Conservation (phyloP, 2,888 invertebrate genomes). For the Desoria tigrina region DNA sequence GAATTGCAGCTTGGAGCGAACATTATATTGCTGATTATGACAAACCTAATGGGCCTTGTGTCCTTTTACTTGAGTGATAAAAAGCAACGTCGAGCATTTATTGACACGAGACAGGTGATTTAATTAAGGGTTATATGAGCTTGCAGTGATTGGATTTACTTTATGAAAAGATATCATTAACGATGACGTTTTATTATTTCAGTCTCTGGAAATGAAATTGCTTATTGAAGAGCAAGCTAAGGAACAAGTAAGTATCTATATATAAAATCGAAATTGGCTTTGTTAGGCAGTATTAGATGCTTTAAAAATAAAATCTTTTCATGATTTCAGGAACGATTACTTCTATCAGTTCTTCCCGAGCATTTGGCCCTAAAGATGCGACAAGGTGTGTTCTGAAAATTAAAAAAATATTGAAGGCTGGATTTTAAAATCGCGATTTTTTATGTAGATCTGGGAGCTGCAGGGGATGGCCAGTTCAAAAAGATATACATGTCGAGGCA, state of each 20-base stretch:
- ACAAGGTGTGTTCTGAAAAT: too few species aligned
- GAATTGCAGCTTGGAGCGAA: slow-evolving; percentile 70
- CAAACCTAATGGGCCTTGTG: slow-evolving; percentile 73
- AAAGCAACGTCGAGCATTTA: slow-evolving; percentile 75
- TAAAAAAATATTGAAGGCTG: neutral
- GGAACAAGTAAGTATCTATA: slow-evolving; percentile 69
- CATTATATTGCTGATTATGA: slow-evolving; percentile 68
- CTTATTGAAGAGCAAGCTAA: slow-evolving; percentile 91
- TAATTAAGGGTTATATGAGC: too few species aligned
- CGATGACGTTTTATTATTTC: too few species aligned
- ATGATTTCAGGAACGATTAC: slow-evolving; percentile 76
- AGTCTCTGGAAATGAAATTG: slow-evolving; percentile 86
- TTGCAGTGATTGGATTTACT: too few species aligned
- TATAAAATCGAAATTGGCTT: slow-evolving; percentile 26
- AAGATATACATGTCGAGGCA: slow-evolving; percentile 97
- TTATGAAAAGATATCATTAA: too few species aligned
- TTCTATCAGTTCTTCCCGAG: slow-evolving; percentile 90
- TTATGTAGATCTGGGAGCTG: slow-evolving; percentile 22
- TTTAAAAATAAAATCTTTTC: neutral
- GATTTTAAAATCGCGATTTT: neutral
- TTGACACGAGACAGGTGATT: slow-evolving; percentile 72
- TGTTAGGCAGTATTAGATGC: neutral
- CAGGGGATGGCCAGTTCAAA: slow-evolving; percentile 87
- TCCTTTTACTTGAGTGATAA: slow-evolving; percentile 76
- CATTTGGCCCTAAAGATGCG: slow-evolving; percentile 97